A percentile compares a stretch with the other conserved stretches of the same genome.
These are phyloP conservation scores for Trinorchestia longiramus DNA, from an alignment of 1,140 invertebrate genomes.

Conservation along the genomic window DNA sequence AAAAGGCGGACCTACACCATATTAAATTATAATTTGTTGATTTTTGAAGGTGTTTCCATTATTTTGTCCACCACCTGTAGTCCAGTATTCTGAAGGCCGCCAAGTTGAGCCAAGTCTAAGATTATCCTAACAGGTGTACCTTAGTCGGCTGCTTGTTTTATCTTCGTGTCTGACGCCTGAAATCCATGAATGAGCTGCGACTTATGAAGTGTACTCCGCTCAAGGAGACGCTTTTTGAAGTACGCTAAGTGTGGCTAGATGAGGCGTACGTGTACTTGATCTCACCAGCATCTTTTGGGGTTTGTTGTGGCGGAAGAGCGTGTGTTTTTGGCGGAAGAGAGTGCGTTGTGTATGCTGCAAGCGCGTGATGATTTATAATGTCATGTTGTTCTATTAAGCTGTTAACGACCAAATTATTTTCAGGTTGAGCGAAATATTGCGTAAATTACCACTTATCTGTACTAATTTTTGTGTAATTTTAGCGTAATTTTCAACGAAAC, in stretches of 20 bases:
- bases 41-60: too few species aligned
- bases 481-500: too few species aligned
- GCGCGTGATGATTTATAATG: too few species aligned
- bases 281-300: not conserved
- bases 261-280: not conserved
- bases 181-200: not conserved
- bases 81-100: not conserved
- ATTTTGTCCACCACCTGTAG: too few species aligned
- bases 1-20: too few species aligned
- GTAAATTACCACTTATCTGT: too few species aligned
- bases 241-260: not conserved
- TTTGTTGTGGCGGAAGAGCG: not conserved
- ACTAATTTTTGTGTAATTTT: too few species aligned
- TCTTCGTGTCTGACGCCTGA: not conserved
- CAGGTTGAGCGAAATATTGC: too few species aligned
- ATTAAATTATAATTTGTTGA: too few species aligned
- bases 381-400: not conserved
- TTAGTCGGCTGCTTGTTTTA: not conserved
- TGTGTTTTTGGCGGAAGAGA: not conserved
- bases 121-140: not conserved
- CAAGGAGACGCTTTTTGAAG: not conserved
- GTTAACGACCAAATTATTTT: too few species aligned
- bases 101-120: not conserved
- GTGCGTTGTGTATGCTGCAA: not conserved
- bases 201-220: not conserved